These are phyloP conservation scores for Machaerirhynchus nigripectus DNA, from an alignment of 2,113 vertebrate genomes.

Conservation along the genomic window DNA sequence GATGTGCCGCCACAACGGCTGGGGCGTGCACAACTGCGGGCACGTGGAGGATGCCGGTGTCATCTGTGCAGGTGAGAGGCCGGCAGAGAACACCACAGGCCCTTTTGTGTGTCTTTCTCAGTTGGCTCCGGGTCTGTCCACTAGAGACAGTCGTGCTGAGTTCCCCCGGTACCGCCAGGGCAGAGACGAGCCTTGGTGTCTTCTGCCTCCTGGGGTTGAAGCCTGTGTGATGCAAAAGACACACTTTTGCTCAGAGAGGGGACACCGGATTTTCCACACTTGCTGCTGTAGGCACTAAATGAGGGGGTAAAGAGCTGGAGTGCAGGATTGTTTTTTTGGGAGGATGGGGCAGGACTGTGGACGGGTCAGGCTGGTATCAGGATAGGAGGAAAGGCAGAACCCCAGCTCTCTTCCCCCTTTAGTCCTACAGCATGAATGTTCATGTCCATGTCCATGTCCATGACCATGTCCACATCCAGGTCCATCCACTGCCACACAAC, in stretches of 20 bases:
- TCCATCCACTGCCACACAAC: too few species aligned
- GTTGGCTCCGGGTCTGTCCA: fast-evolving
- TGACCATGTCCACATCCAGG: not conserved
- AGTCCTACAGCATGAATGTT: not conserved
- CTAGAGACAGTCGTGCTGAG: not conserved
- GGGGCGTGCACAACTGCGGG: not conserved
- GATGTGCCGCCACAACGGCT: not conserved
- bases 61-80: not conserved
- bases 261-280: not conserved
- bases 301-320: not conserved
- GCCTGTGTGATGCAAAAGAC: fast-evolving
- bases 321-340: not conserved
- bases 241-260: not conserved
- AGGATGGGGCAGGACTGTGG: not conserved
- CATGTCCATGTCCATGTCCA: too few species aligned
- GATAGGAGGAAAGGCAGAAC: not conserved
- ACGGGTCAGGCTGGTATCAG: fast-evolving
- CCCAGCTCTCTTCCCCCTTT: not conserved
- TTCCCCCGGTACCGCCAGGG: fast-evolving
- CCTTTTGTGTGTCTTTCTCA: not conserved
- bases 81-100: fast-evolving
- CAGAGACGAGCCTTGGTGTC: fast-evolving
- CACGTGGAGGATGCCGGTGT: not conserved
- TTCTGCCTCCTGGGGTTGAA: not conserved
- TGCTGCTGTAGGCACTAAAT: too few species aligned